A percentile compares a stretch with the other conserved stretches of the same genome.
Evolutionary conservation across 2,888 invertebrate species (phyloP).

Genomic region (Euplagia quadripunctaria): DNA sequence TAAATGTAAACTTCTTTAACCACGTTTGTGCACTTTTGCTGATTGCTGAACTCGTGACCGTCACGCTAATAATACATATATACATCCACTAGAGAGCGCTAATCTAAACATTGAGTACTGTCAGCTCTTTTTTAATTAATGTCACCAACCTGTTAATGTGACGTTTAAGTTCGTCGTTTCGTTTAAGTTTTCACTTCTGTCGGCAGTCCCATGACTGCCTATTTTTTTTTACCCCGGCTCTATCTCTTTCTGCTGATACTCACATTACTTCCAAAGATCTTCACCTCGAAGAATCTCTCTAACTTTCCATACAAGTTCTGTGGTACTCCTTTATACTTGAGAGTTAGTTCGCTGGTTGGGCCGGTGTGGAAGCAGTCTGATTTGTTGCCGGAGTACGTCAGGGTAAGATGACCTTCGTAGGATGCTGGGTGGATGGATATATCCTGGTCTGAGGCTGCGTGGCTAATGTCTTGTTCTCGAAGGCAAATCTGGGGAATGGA

Average conservation of each 20-base stretch:
- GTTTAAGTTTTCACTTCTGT: too few relatives aligned
- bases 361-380: slow-evolving; percentile 55
- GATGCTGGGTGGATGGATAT: slow-evolving; percentile 65
- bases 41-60: too few relatives aligned
- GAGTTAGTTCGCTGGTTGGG: slow-evolving; percentile 58
- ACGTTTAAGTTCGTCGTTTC: too few relatives aligned
- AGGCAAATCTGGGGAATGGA: slow-evolving; percentile 64
- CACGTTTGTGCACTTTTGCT: too few relatives aligned
- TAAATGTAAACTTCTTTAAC: too few relatives aligned
- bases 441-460: slow-evolving; percentile 65
- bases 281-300: slow-evolving; percentile 62
- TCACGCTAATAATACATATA: too few relatives aligned
- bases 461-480: slow-evolving; percentile 65
- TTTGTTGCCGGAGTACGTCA: slow-evolving; percentile 58
- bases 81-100: too few relatives aligned
- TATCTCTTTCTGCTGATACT: slow-evolving; percentile 28
- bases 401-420: slow-evolving; percentile 65
- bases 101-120: too few relatives aligned
- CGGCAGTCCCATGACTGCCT: too few relatives aligned
- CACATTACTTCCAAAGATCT: slow-evolving; percentile 70
- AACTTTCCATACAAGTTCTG: slow-evolving; percentile 51
- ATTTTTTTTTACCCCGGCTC: background rate
- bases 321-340: slow-evolving; percentile 67
- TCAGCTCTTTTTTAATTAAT: too few relatives aligned
- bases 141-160: too few relatives aligned